Percentiles rank a stretch among this genome's conserved stretches.
phyloP scores from a whole-genome alignment of 1,140 invertebrate genomes.

The Megalopta genalis region DNA sequence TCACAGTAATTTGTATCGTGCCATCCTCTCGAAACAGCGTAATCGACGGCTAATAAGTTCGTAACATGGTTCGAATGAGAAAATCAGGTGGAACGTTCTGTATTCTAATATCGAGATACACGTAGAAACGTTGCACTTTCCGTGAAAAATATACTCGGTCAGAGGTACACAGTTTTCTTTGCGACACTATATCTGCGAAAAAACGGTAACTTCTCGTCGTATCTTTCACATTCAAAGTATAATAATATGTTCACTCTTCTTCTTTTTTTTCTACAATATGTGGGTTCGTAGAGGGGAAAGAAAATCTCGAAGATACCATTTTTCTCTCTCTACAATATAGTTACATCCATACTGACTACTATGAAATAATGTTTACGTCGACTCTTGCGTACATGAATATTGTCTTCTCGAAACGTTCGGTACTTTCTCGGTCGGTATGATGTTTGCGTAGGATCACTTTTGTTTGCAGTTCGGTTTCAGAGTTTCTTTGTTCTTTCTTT shows the following conservation, averaged over 20 bases:
- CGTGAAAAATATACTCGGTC: slow-evolving; percentile 17
- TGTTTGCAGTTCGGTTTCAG: neutral
- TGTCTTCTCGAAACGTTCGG: slow-evolving; percentile 12
- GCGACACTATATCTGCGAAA: slow-evolving; percentile 25
- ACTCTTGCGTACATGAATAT: slow-evolving; percentile 24
- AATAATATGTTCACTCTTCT: neutral
- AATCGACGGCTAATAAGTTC: slow-evolving; percentile 15
- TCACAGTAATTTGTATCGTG: neutral
- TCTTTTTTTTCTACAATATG: neutral
- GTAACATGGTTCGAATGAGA: neutral
- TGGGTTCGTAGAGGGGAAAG: slow-evolving; percentile 4
- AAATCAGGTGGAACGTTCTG: neutral
- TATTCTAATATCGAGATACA: slow-evolving; percentile 21
- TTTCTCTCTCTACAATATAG: slow-evolving; percentile 22
- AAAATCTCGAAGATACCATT: slow-evolving; percentile 11
- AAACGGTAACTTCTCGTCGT: slow-evolving; percentile 13
- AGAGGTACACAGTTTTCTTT: neutral
- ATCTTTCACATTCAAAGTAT: neutral
- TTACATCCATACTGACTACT: slow-evolving; percentile 21
- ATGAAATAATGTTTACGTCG: slow-evolving; percentile 18
- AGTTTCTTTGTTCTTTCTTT: neutral
- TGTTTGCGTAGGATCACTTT: neutral
- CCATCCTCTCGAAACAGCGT: slow-evolving; percentile 18
- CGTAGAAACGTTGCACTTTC: slow-evolving; percentile 17
- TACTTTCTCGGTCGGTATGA: slow-evolving; percentile 10